A percentile compares a stretch with the other conserved stretches of the same genome.
Conservation (phyloP, 2,888 invertebrate species). For the Petrolisthes manimaculis region DNA sequence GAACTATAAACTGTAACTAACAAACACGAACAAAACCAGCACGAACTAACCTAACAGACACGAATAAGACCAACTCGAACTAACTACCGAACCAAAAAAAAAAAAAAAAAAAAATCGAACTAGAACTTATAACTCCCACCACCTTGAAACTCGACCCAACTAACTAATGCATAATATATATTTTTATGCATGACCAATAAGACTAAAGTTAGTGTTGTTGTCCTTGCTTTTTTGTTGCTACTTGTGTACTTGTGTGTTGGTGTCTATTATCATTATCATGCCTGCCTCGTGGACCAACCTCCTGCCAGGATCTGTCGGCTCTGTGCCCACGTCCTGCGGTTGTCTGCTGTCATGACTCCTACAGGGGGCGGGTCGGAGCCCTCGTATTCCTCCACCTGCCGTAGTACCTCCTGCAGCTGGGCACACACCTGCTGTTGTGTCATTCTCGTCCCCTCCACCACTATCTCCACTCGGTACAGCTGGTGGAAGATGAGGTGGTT, state of each 20-base stretch:
- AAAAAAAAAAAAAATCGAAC: too few relatives aligned
- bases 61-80: too few relatives aligned
- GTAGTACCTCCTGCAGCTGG: slow-evolving; percentile 71
- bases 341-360: slow-evolving; percentile 71
- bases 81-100: background rate
- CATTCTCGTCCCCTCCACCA: slow-evolving; percentile 68
- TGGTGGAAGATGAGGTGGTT: slow-evolving; percentile 55
- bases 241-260: too few relatives aligned
- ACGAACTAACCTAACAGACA: too few relatives aligned
- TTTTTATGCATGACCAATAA: too few relatives aligned
- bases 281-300: slow-evolving; percentile 51
- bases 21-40: too few relatives aligned
- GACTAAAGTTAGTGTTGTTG: too few relatives aligned
- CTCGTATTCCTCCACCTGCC: slow-evolving; percentile 67
- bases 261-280: background rate
- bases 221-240: too few relatives aligned
- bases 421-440: slow-evolving; percentile 70
- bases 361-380: slow-evolving; percentile 67
- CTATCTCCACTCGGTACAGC: slow-evolving; percentile 70
- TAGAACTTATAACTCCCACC: too few relatives aligned
- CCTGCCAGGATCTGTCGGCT: slow-evolving; percentile 66
- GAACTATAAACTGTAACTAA: too few relatives aligned
- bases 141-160: too few relatives aligned
- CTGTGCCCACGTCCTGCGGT: slow-evolving; percentile 71
- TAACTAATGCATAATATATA: too few relatives aligned